Evolutionary conservation across 2,888 invertebrate genomes (phyloP), one percentile per base, ranked within the genome.

Genomic region (Ctena decussata): DNA sequence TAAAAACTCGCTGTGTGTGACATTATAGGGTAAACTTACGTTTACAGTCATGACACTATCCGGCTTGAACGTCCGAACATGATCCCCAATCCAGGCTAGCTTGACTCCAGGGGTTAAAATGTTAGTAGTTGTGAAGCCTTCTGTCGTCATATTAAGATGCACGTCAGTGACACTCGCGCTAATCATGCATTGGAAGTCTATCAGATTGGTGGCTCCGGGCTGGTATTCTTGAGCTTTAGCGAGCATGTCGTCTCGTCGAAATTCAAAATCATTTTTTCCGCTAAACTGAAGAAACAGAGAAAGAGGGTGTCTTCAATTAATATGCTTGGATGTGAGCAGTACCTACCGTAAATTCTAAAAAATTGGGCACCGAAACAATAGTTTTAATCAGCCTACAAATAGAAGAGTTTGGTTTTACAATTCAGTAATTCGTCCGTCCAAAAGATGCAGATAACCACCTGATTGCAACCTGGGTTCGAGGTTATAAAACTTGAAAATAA

Each of bases 1-100:
- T n/a, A n/a, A n/a, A n/a, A n/a, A n/a, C n/a, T n/a, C n/a, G n/a
- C n/a, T n/a, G n/a, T n/a, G n/a, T n/a, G n/a, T n/a, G n/a, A n/a
- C n/a, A n/a, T n/a, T n/a, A n/a, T n/a, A n/a, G n/a, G n/a, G n/a
- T n/a, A n/a, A n/a, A 96, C 97, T 97, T 96, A 98, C 98, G 95
- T 98, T 98, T 72, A 97, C 97, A 86, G 97, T 97, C 93, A 98
- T 98, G 0, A 98, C 98, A 98, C 99, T 98, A 15, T 98, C 97
- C 0, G 99, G 99, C 95, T 99, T 99, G 96, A 99, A 99, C n/a
- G 99, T 97, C 96, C 99, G 98, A 8, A 99, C 98, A 0, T 97
- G 97, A 44, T 98, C 98, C 0, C 99, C 99, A 1, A 99, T 96
- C 96, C 99, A 98, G 46, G 97, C 97, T 0, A 99, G 97, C 77